These are phyloP conservation scores for Protobothrops flavoviridis DNA, from an alignment of 2,113 vertebrate genomes.

Conservation along the genomic window DNA sequence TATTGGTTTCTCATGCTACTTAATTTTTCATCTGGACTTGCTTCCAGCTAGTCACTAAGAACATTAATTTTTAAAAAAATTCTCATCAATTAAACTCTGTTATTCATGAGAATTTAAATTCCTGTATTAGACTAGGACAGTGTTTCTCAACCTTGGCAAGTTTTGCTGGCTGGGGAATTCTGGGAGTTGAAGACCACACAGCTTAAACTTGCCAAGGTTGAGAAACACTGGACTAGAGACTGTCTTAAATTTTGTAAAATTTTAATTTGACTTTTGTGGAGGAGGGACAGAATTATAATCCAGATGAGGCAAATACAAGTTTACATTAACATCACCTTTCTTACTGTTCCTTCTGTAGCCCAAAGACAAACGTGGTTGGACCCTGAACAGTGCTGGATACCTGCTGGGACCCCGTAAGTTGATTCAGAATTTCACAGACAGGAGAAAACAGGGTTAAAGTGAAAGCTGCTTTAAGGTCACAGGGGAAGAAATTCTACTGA, in stretches of 20 bases:
- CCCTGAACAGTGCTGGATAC: constrained; percentile 69
- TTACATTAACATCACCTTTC: neutral
- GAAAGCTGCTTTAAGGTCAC: neutral
- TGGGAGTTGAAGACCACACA: neutral
- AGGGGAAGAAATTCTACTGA: neutral
- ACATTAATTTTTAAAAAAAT: neutral
- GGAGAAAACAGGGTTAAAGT: neutral
- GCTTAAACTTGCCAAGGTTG: neutral
- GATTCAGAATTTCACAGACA: neutral
- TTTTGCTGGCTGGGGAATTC: neutral
- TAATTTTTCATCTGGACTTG: neutral
- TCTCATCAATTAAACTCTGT: neutral
- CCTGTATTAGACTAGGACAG: neutral
- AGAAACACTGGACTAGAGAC: neutral
- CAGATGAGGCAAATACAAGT: no score
- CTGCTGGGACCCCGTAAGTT: constrained; percentile 67
- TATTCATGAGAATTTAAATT: neutral
- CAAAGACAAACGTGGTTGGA: constrained; percentile 68
- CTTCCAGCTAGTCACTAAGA: neutral
- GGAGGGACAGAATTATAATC: neutral
- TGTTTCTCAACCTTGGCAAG: neutral
- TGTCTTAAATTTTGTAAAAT: neutral
- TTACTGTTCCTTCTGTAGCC: constrained; percentile 35
- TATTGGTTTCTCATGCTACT: neutral
- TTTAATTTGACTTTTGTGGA: neutral